These are phyloP conservation scores for Halcyon chelicuti DNA, from an alignment of 2,797 vertebrate genomes.

Conservation along the genomic window DNA sequence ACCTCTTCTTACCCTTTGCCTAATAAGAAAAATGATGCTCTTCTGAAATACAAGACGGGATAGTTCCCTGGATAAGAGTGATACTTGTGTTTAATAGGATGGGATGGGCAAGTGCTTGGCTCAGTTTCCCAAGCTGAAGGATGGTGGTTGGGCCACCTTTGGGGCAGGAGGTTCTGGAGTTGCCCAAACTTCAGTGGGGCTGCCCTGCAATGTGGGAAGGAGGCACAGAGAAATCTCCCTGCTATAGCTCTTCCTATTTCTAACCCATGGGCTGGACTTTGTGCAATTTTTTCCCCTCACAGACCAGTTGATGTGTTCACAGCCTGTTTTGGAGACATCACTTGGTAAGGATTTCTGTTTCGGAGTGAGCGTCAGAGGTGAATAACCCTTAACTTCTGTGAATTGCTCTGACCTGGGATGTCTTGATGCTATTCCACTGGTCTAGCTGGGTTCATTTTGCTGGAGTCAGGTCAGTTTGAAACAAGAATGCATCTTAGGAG, in stretches of 20 bases:
- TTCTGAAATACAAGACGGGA: conserved; percentile 15
- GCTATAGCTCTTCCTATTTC: not conserved
- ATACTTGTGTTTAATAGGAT: not conserved
- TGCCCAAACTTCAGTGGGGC: not conserved
- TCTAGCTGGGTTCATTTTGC: not conserved
- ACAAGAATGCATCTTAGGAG: not conserved
- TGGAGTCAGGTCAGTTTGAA: not conserved
- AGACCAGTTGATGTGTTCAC: not conserved
- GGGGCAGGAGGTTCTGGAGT: not conserved
- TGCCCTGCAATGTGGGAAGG: fast-evolving
- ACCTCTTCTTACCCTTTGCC: conserved; percentile 69
- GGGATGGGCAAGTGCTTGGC: not conserved
- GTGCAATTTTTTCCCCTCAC: fast-evolving
- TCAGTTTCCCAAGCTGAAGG: not conserved
- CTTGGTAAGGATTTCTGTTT: not conserved
- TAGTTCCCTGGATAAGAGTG: not conserved
- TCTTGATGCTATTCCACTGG: not conserved
- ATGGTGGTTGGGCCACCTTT: not conserved
- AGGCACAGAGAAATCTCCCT: not conserved
- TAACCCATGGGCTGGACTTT: not conserved
- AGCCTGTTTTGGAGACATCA: not conserved
- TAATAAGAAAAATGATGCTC: conserved; percentile 58
- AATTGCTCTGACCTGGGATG: not conserved
- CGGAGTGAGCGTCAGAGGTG: not conserved
- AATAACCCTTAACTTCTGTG: not conserved